A percentile compares a stretch with the other conserved stretches of the same genome.
Evolutionary conservation across 2,888 invertebrate species (phyloP).

Genomic region (Myathropa florea): DNA sequence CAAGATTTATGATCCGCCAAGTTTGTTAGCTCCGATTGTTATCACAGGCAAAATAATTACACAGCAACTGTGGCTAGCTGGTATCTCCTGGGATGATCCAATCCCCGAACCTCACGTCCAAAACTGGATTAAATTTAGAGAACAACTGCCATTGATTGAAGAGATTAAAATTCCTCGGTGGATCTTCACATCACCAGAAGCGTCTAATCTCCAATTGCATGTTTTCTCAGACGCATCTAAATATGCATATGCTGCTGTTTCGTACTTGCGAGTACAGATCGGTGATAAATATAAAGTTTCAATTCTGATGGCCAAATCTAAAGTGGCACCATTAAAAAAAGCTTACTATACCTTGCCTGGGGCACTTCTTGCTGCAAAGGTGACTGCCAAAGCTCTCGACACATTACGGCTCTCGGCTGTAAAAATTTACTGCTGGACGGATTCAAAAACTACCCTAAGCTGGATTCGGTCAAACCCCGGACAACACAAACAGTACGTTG

Average conservation of each 20-base stretch:
- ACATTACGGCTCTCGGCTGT: not conserved
- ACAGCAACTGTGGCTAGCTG: too few relatives aligned
- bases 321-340: not conserved
- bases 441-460: constrained; percentile 28
- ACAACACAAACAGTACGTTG: constrained; percentile 42
- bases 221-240: too few relatives aligned
- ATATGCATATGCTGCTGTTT: too few relatives aligned
- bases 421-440: constrained; percentile 26
- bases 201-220: constrained; percentile 7
- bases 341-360: not conserved
- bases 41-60: constrained; percentile 30
- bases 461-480: constrained; percentile 49
- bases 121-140: too few relatives aligned
- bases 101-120: too few relatives aligned
- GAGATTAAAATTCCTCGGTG: constrained; percentile 14
- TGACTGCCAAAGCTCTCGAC: too few relatives aligned
- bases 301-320: too few relatives aligned
- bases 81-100: too few relatives aligned
- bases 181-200: constrained; percentile 14
- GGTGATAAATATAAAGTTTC: too few relatives aligned
- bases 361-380: too few relatives aligned
- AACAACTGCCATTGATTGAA: too few relatives aligned
- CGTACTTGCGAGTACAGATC: too few relatives aligned
- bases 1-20: constrained; percentile 33
- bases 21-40: constrained; percentile 32